Evolutionary conservation across 2,113 vertebrate genomes (phyloP), one percentile per base, ranked within the genome.

Genomic region (Barnardius zonarius): DNA sequence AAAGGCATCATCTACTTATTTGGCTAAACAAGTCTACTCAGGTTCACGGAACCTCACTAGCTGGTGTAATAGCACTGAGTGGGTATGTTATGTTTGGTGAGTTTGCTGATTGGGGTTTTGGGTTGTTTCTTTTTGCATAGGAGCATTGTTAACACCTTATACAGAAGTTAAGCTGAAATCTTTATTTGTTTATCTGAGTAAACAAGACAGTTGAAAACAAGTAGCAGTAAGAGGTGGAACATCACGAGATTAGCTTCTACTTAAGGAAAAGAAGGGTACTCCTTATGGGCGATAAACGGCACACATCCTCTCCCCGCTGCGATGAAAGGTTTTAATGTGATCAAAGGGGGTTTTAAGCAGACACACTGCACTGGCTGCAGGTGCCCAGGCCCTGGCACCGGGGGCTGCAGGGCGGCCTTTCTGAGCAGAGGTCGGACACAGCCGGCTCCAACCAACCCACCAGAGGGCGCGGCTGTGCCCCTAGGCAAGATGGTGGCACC

Each of bases 401-500:
- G 4, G 31, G 8, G 7, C 44, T 51, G 51, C 11, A 10, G 14
- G 25, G 33, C 2, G 4, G 22, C 43, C 16, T 7, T 31, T 28
- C 17, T 18, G 64, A 62, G 49, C 17, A 24, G 25, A 25, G 12
- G 30, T 11, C 3, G 12, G 24, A 6, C 48, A 51, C 46, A 51
- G n/a, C 23, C 11, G 11, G 31, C 4, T n/a, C 55, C 19, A n/a
- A 15, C 4, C 57, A 15, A 19, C 49, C 12, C 57, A 41, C 17
- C 0, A 0, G 55, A 46, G 31, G 43, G 6, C 30, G 41, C 0
- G 2, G 39, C 48, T n/a, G 5, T 16, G 49, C 41, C 59, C 73
- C 1, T 33, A 7, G 59, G 1, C 7, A 4, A 8, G 12, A 2
- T 46, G 37, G 18, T 1, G 37, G 15, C 2, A 1, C 7, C 35